Conservation (phyloP, 2,888 invertebrate genomes). For the Bimastos eiseni region DNA sequence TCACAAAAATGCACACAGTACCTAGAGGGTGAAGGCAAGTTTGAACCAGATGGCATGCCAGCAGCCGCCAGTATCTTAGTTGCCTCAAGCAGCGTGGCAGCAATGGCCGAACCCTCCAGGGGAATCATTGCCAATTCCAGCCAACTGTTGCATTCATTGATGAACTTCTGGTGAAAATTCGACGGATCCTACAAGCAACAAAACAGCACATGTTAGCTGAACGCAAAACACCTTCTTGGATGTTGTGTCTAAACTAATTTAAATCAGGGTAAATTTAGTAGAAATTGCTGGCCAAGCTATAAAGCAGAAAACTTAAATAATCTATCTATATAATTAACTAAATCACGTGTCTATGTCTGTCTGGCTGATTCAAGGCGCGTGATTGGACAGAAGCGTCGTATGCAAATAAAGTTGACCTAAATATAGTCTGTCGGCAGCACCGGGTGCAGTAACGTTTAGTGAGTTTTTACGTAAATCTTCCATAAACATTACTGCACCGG, state of each 20-base stretch:
- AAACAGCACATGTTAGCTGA: background rate
- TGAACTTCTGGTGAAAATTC: slow-evolving; percentile 63
- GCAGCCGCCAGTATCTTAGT: slow-evolving; percentile 17
- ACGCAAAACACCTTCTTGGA: background rate
- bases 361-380: too few species aligned
- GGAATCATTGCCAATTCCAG: slow-evolving; percentile 54
- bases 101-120: slow-evolving; percentile 1
- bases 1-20: background rate
- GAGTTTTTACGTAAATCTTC: too few species aligned
- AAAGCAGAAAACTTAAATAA: too few species aligned
- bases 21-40: slow-evolving; percentile 16
- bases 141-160: slow-evolving; percentile 63
- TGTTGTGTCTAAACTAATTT: background rate
- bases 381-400: too few species aligned
- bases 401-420: too few species aligned
- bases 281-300: background rate
- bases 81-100: slow-evolving; percentile 19
- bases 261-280: background rate
- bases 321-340: too few species aligned
- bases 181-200: slow-evolving; percentile 56
- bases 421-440: too few species aligned
- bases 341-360: too few species aligned
- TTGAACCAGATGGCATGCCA: slow-evolving; percentile 18
- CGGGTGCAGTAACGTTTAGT: too few species aligned
- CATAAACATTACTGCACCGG: too few species aligned